phyloP scores from a whole-genome alignment of 2,888 invertebrate species.

The Melieria picta region DNA sequence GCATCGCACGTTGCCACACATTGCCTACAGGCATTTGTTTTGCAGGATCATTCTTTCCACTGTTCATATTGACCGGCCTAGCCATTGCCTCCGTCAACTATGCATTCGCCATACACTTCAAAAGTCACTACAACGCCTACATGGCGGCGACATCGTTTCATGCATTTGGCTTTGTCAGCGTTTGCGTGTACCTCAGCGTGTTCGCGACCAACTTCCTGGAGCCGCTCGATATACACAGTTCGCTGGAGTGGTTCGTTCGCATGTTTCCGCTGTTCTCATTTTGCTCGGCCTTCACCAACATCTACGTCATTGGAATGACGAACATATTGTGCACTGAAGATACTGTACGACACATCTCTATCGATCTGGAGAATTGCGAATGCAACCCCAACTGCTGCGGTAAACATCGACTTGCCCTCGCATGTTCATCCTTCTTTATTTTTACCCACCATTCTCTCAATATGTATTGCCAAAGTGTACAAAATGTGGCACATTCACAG shows the following conservation, averaged over 20 bases:
- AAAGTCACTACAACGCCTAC: background rate
- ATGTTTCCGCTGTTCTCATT: conserved; percentile 22
- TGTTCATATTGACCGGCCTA: background rate
- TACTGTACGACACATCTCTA: background rate
- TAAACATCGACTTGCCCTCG: background rate
- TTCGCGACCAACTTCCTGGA: too few species aligned
- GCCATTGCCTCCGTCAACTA: conserved; percentile 6
- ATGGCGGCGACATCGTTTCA: conserved; percentile 2
- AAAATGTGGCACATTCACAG: background rate
- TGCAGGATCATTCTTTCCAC: conserved; percentile 7
- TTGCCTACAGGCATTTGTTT: background rate
- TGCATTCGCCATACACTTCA: conserved; percentile 6
- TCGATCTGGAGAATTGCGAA: background rate
- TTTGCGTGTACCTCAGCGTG: background rate
- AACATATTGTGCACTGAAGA: background rate
- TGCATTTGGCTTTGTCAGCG: background rate
- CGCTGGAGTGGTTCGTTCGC: too few species aligned
- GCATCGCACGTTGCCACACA: too few species aligned
- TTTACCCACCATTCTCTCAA: too few species aligned
- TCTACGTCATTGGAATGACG: background rate
- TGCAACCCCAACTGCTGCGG: conserved; percentile 13
- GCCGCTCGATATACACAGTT: too few species aligned
- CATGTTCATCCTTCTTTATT: background rate
- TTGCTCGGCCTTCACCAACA: conserved; percentile 8
- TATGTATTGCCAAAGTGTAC: background rate